Base-by-base conservation (phyloP, 2,113 vertebrate genomes). In the Struthidea cinerea region DNA sequence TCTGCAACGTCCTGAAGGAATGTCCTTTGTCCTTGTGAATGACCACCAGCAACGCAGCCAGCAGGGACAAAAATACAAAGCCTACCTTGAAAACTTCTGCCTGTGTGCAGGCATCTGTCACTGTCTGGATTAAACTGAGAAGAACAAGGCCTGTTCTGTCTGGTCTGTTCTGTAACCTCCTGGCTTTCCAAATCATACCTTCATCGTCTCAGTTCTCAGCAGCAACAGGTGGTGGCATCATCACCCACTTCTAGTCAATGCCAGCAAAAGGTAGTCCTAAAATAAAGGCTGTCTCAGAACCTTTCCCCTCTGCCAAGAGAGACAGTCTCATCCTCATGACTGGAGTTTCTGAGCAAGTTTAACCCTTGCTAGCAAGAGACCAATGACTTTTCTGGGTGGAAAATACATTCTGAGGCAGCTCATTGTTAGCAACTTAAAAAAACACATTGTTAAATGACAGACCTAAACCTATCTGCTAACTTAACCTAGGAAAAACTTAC, bases 401-500 rank as follows among this genome's bases (percentile, higher is more conserved):
- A 96, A 96, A 81, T 9, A 84, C 7, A 50, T 96, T 83, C 44
- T 59, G 56, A 90, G 47, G 60, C 65, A 90, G 57, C 37, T 70
- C 74, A 52, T 68, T 89, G 49, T 68, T 71, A 60, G 39, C 60
- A 82, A 6, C 26, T 84, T 91, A 41, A 52, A 59, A 77, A 52
- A 93, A 60, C 33, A 87, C 53, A 65, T 65, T 87, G 71, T 64
- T 92, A 82, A 82, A 78, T 52, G 60, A 53, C 83, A 78, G 69
- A 92, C n/a, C 52, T 90, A 84, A 93, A 90, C 37, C n/a, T 50
- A 87, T 82, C 61, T 84, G 42, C 73, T 79, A 81, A 71, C 49
- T 56, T 50, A 92, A 37, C 56, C 73, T 37, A 87, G 96, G 96
- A 96, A 97, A 97, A 96, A 64, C 44, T 78, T 89, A 42, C 69